Evolutionary conservation across 2,113 vertebrate species (phyloP).

Genomic region (Corydoras sp.): DNA sequence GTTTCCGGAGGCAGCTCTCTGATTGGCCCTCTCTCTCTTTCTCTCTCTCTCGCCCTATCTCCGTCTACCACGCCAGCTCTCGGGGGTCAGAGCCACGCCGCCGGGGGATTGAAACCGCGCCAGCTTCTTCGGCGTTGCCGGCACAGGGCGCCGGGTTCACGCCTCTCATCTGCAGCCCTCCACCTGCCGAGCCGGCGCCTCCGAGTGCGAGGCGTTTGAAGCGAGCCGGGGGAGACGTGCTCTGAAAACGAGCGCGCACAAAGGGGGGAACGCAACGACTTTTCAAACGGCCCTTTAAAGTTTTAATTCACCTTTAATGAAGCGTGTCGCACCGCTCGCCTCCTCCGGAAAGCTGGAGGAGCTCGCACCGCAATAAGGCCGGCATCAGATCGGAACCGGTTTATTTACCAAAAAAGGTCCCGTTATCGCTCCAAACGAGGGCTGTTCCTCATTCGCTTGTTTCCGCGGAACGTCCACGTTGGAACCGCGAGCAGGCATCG

Average conservation of each 20-base stretch:
- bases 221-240: conserved; percentile 21
- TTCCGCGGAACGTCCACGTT: not conserved
- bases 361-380: not conserved
- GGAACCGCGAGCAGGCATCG: too few species aligned
- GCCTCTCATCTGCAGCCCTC: conserved; percentile 40
- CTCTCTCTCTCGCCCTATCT: conserved; percentile 47
- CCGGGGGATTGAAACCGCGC: conserved; percentile 61
- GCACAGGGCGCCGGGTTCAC: conserved; percentile 52
- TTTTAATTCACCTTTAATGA: conserved; percentile 30
- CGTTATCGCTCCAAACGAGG: not conserved
- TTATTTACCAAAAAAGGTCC: conserved; percentile 3
- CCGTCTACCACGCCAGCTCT: conserved; percentile 44
- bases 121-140: conserved; percentile 49
- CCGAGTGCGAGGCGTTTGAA: conserved; percentile 46
- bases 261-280: not conserved
- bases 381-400: not conserved
- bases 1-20: conserved; percentile 55
- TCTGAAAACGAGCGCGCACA: not conserved
- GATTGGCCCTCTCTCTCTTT: conserved; percentile 45
- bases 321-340: conserved; percentile 4
- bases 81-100: conserved; percentile 54
- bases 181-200: conserved; percentile 36
- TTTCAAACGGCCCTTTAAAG: not conserved
- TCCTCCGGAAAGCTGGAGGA: not conserved
- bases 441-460: not conserved